These are phyloP conservation scores for Gobio gobio DNA, from an alignment of 2,113 vertebrate genomes.

Conservation along the genomic window DNA sequence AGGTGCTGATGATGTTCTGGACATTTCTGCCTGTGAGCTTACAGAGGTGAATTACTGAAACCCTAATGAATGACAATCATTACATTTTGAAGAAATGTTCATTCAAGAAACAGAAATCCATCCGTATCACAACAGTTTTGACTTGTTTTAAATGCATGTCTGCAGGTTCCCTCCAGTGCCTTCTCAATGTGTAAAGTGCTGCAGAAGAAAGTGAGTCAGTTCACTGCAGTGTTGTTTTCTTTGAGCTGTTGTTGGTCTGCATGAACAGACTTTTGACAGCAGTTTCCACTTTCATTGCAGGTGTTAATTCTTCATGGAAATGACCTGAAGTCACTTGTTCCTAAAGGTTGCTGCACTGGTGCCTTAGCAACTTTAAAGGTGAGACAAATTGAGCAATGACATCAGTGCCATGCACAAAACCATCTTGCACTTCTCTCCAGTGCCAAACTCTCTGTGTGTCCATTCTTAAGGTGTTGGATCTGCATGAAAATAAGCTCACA, in stretches of 20 bases:
- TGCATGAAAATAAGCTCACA: constrained; percentile 88
- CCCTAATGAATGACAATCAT: not conserved
- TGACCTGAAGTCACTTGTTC: constrained; percentile 81
- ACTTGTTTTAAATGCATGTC: not conserved
- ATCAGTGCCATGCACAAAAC: not conserved
- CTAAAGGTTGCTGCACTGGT: constrained; percentile 85
- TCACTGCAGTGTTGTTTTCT: not conserved
- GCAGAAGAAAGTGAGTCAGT: constrained; percentile 89
- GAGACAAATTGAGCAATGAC: constrained; percentile 10
- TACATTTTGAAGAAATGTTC: not conserved
- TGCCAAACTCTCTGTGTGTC: not conserved
- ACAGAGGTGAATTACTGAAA: constrained; percentile 80
- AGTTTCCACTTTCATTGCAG: constrained; percentile 64
- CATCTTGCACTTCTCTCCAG: not conserved
- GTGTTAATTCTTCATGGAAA: constrained; percentile 91
- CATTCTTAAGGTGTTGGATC: constrained; percentile 86
- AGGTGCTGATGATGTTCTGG: constrained; percentile 91
- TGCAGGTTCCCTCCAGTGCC: constrained; percentile 85
- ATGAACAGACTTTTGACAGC: not conserved
- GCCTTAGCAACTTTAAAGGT: constrained; percentile 88
- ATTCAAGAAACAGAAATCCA: not conserved
- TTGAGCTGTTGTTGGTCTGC: not conserved
- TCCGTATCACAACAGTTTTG: not conserved
- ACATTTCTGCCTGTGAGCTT: constrained; percentile 91
- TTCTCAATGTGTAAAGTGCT: constrained; percentile 92